Conservation (phyloP, 1,140 invertebrate species). For the Chionoecetes opilio region DNA sequence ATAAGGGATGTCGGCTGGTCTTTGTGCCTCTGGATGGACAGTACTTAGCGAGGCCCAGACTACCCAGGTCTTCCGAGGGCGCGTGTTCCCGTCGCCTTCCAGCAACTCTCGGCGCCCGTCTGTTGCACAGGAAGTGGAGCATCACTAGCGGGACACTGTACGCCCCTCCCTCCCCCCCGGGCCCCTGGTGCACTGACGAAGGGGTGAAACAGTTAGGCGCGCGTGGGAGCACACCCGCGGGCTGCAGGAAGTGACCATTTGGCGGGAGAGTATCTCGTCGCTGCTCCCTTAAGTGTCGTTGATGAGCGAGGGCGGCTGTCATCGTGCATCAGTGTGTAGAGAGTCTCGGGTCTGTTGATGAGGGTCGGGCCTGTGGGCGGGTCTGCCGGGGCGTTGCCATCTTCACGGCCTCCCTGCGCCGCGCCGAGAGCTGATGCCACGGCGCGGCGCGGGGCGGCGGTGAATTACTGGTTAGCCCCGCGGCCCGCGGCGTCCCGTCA, state of each 20-base stretch:
- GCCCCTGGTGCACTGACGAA: not conserved
- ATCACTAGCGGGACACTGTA: not conserved
- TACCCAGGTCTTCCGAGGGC: not conserved
- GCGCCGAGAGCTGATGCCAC: not conserved
- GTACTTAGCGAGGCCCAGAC: not conserved
- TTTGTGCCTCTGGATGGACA: too few species aligned
- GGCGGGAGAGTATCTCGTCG: too few species aligned
- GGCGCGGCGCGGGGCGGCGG: not conserved
- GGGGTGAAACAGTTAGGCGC: not conserved
- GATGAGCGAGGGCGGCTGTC: not conserved
- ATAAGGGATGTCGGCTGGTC: too few species aligned
- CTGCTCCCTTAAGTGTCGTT: not conserved
- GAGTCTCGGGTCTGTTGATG: not conserved
- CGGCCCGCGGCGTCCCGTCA: slow-evolving; percentile 78
- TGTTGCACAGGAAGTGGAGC: not conserved
- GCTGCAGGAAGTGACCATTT: too few species aligned
- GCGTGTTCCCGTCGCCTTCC: not conserved
- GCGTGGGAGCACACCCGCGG: not conserved
- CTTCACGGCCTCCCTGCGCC: not conserved
- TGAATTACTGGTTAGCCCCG: slow-evolving; percentile 28
- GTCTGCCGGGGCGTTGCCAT: not conserved
- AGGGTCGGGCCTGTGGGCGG: not conserved
- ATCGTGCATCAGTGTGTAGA: not conserved
- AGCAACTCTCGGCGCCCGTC: not conserved
- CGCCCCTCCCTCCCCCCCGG: not conserved